Conservation (phyloP, 2,113 vertebrate species). For the Dromaius novaehollandiae region DNA sequence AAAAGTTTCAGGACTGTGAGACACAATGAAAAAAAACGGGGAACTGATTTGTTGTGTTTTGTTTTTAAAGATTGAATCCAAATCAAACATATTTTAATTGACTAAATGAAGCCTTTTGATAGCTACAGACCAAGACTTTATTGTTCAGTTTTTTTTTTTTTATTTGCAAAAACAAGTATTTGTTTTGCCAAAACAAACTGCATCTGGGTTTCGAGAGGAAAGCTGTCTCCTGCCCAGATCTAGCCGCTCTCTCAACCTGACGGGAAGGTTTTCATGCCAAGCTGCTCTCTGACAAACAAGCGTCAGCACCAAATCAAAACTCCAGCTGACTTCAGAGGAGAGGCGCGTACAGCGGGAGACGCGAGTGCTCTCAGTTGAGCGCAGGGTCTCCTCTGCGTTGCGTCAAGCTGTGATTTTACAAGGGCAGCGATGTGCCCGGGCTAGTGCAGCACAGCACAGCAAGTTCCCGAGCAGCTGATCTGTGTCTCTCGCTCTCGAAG, state of each 20-base stretch:
- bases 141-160: neutral
- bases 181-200: neutral
- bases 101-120: neutral
- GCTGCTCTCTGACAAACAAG: neutral
- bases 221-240: neutral
- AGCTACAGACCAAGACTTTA: neutral
- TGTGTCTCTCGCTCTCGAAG: neutral
- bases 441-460: neutral
- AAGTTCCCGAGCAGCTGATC: neutral
- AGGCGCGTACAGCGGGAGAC: neutral
- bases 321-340: neutral
- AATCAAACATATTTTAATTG: neutral
- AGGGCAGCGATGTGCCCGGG: fast-evolving
- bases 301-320: neutral
- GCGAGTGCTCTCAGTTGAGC: fast-evolving
- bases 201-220: neutral
- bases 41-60: neutral
- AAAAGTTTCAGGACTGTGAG: neutral
- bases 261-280: neutral
- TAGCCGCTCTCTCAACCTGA: neutral
- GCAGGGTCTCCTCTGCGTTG: neutral
- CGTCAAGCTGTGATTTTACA: neutral
- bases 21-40: neutral
- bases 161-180: neutral
- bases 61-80: neutral